phyloP scores from a whole-genome alignment of 2,113 vertebrate species.

The Pterocles gutturalis region DNA sequence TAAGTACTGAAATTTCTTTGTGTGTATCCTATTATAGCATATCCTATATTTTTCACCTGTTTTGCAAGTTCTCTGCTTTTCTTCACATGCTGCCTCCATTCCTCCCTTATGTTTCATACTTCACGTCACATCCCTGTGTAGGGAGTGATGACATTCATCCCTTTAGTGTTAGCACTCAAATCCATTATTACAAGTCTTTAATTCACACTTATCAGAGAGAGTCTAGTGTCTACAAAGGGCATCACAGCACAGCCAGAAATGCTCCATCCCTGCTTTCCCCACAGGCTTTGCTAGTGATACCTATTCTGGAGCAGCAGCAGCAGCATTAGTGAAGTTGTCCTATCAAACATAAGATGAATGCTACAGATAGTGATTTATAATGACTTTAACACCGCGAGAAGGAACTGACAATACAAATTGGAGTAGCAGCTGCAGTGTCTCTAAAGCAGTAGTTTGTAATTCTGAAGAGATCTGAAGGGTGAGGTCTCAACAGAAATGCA shows the following conservation, averaged over 20 bases:
- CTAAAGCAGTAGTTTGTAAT: background rate
- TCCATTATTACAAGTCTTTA: background rate
- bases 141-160: background rate
- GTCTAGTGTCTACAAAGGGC: background rate
- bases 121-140: background rate
- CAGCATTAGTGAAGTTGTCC: background rate
- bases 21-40: background rate
- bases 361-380: background rate
- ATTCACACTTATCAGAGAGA: background rate
- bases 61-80: background rate
- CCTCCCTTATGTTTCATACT: background rate
- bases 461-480: background rate
- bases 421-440: background rate
- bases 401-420: background rate
- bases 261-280: background rate
- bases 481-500: background rate
- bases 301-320: background rate
- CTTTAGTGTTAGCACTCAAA: background rate
- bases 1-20: background rate
- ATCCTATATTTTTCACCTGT: background rate
- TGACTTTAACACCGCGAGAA: rapidly evolving
- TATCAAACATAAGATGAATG: background rate
- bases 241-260: background rate
- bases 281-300: background rate
- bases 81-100: background rate